Base-by-base conservation (phyloP, 2,113 vertebrate species). In the Pygathrix nemaeus region DNA sequence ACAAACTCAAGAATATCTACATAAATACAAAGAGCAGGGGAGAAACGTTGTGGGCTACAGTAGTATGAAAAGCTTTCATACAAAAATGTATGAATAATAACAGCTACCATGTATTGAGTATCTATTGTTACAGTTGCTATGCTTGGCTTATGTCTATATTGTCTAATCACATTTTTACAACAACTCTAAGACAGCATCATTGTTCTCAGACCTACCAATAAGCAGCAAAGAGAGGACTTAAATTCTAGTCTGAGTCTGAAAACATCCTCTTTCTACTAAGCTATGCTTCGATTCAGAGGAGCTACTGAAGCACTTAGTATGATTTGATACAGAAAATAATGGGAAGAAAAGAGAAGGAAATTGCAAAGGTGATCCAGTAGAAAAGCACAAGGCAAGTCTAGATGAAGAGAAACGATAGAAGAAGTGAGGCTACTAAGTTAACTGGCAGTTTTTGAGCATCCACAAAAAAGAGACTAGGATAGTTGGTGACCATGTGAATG, bases 1-100 rank as follows among this genome's bases (percentile, higher is more conserved):
- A 76, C 45, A 93, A 55, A 75, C 40, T 35, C 88, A 83, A 81
- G 72, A 93, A 97, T 96, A 92, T 52, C 35, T 94, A 64, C 4
- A 35, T 27, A 79, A 80, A 17, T 14, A 68, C 40, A 48, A 76
- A 90, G 94, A 50, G 84, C 59, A 8, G 35, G 48, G 66, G 82
- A 43, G 66, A 70, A 21, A 9, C n/a, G 23, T 0, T 43, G 14
- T 25, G 57, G 48, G 45, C 45, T 79, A 57, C 2, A 40, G 72
- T 20, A 32, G 12, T 13, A 11, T 25, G 23, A 32, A 55, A 88
- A 96, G 32, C 76, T 90, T 91, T 68, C 50, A 79, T 73, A 78
- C 21, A 88, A 90, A 97, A 85, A 50, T 43, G 78, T 18, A 25
- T 5, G 9, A 66, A 45, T 61, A 66, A 38, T 25, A 68, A 79